Percentiles rank a stretch among this genome's conserved stretches.
Evolutionary conservation across 2,113 vertebrate genomes (phyloP).

Genomic region (Mystacornis crossleyi): DNA sequence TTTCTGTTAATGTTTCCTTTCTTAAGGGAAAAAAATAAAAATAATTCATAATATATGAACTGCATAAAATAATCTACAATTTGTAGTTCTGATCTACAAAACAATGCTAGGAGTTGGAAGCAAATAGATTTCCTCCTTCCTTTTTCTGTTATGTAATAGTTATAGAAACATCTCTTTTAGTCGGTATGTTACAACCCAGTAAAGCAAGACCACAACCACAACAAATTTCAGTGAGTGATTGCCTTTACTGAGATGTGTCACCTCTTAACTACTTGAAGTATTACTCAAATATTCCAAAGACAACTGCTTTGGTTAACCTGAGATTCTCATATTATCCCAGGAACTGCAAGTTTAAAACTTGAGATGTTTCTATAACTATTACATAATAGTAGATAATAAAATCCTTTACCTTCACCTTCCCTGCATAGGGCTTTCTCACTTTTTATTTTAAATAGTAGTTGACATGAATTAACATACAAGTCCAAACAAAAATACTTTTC

Average conservation of each 20-base stretch:
- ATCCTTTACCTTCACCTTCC: background rate
- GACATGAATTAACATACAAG: background rate
- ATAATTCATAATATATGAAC: background rate
- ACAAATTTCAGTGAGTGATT: background rate
- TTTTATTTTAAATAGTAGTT: background rate
- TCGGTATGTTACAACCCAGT: background rate
- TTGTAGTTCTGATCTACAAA: background rate
- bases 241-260: background rate
- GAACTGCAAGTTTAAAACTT: background rate
- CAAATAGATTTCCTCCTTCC: background rate
- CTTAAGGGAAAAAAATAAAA: background rate
- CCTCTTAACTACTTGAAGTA: background rate
- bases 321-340: background rate
- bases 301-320: background rate
- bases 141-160: background rate
- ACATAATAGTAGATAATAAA: too few species aligned
- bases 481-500: background rate
- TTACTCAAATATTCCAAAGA: background rate
- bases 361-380: too few species aligned
- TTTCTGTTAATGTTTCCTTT: background rate
- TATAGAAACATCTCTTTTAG: background rate
- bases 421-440: background rate
- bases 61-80: background rate
- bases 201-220: background rate
- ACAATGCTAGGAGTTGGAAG: background rate